Evolutionary conservation across 2,888 invertebrate species (phyloP).

Genomic region (Punctoribates punctum): DNA sequence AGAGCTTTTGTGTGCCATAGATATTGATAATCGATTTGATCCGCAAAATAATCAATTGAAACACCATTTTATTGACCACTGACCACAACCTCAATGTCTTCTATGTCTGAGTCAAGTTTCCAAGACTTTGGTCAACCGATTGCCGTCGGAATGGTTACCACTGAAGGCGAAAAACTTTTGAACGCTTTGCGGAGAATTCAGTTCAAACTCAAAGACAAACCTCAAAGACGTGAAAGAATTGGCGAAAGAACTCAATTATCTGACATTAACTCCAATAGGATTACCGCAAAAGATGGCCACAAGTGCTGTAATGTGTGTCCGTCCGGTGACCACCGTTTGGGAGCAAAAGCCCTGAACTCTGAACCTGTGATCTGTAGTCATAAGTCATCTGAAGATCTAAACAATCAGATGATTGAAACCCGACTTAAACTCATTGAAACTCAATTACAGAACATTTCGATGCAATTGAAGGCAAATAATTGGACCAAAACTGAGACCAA

Average conservation of each 20-base stretch:
- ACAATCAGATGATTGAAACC: background rate
- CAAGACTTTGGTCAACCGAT: background rate
- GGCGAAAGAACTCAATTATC: too few species aligned
- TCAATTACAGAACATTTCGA: conserved; percentile 18
- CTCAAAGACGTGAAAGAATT: background rate
- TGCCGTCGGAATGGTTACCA: background rate
- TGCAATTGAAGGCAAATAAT: conserved; percentile 15
- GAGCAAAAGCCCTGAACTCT: background rate
- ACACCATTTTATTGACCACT: background rate
- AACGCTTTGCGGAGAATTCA: conserved; percentile 18
- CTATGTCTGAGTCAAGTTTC: background rate
- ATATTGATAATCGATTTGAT: background rate
- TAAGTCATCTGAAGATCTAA: background rate
- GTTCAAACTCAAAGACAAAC: background rate
- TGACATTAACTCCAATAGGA: background rate
- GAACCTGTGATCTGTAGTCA: too few species aligned
- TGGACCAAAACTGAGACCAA: background rate
- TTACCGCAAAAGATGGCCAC: background rate
- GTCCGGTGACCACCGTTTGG: background rate
- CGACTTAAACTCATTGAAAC: conserved; percentile 1
- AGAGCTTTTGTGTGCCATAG: background rate
- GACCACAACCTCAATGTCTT: background rate
- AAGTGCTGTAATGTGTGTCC: background rate
- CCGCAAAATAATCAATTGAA: background rate
- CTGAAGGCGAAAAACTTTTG: conserved; percentile 14